phyloP scores from a whole-genome alignment of 23 tunicate species.

The Trididemnum nubilum region DNA sequence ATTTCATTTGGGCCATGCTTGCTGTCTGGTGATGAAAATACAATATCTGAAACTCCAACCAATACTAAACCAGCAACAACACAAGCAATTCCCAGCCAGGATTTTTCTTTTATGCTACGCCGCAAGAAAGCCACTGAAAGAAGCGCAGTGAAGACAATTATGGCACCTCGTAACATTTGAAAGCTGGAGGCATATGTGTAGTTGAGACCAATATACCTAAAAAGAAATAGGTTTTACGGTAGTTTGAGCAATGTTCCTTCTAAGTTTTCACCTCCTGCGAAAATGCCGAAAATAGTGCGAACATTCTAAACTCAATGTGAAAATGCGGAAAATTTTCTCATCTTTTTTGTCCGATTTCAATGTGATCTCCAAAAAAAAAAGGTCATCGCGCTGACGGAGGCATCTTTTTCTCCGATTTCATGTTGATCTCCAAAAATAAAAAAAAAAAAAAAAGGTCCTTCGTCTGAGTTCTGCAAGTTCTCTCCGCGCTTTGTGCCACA shows the following conservation, averaged over 20 bases:
- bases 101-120: slow-evolving; percentile 48
- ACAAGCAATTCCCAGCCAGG: slow-evolving; percentile 89
- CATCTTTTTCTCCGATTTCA: no score
- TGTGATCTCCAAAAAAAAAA: no score
- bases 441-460: no score
- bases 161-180: slow-evolving; percentile 99
- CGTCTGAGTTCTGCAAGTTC: no score
- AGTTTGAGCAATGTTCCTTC: no score
- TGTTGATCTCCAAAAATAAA: no score
- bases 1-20: slow-evolving; percentile 56
- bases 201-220: slow-evolving; percentile 95
- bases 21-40: slow-evolving; percentile 28
- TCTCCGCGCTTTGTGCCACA: no score
- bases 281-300: no score
- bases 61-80: slow-evolving; percentile 79
- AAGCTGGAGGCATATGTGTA: slow-evolving; percentile 97
- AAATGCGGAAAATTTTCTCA: neutral
- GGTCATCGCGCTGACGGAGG: no score
- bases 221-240: no score
- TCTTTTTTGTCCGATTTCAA: no score
- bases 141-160: slow-evolving; percentile 97
- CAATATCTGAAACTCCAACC: slow-evolving; percentile 90
- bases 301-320: neutral
- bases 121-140: slow-evolving; percentile 92
- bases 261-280: no score